Conservation (phyloP, 2,113 vertebrate genomes). For the Rousettus leschenaultii region DNA sequence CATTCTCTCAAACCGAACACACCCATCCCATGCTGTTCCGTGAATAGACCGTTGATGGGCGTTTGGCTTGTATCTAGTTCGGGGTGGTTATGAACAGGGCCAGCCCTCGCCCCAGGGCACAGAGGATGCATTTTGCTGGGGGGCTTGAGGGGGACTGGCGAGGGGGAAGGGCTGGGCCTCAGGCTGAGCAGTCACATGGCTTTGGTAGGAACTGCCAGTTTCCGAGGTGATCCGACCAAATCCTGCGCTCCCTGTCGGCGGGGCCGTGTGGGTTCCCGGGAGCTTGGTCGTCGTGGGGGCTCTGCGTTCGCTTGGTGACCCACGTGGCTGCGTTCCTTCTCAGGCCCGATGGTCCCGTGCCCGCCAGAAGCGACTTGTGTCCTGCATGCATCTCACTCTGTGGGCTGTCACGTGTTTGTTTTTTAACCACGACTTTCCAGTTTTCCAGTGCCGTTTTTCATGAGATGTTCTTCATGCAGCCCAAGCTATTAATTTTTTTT, state of each 20-base stretch:
- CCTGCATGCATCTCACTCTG: too few relatives aligned
- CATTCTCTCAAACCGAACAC: neutral
- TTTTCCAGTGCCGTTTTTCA: too few relatives aligned
- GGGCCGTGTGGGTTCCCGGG: neutral
- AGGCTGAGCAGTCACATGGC: fast-evolving
- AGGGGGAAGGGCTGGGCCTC: too few relatives aligned
- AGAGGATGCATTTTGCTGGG: neutral
- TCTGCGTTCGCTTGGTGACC: too few relatives aligned
- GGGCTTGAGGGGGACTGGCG: neutral
- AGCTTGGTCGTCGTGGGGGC: too few relatives aligned
- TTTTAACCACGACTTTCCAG: too few relatives aligned
- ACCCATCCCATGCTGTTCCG: neutral
- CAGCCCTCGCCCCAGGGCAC: neutral
- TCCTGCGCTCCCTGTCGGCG: neutral
- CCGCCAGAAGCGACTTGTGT: too few relatives aligned
- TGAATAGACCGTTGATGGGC: neutral
- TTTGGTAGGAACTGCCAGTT: neutral
- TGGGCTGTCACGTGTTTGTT: too few relatives aligned
- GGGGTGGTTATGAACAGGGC: neutral
- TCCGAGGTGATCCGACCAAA: neutral
- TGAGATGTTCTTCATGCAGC: too few relatives aligned
- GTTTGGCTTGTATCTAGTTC: neutral
- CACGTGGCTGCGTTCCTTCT: too few relatives aligned
- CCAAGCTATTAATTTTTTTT: too few relatives aligned
- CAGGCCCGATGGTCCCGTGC: too few relatives aligned